Evolutionary conservation across 2,113 vertebrate species (phyloP), one percentile per base, ranked within the genome.

Genomic region (Puma concolor): DNA sequence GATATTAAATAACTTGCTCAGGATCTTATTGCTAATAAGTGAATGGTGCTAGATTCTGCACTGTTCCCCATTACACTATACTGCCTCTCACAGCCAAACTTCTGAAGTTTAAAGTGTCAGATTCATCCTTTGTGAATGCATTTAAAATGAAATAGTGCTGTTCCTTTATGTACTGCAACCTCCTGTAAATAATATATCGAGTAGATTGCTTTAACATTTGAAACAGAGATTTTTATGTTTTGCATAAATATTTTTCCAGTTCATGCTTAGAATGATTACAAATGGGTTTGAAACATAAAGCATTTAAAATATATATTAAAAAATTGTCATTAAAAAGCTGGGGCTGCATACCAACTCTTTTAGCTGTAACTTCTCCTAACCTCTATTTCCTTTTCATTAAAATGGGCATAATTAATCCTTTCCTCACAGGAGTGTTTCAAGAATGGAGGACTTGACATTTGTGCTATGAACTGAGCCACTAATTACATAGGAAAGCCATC

Each of bases 161-260:
- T 79, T 92, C 21, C 54, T 92, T 38, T 79, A 7, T 88, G 25
- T 50, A 74, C 36, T 52, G 52, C 25, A 92, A 74, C 1, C 38
- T 52, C 14, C 2, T 88, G 8, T 57, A 83, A 71, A 80, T 36
- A 91, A 88, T 17, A 38, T 11, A 92, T 50, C 27, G 21, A 57
- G 64, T 69, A 94, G 25, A 64, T 7, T 69, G 14, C 48, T 85
- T 82, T 80, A 69, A 90, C 41, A 74, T 87, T 88, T 76, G 41
- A 93, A 81, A 94, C 0, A 95, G 23, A 60, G 95, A 74, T 36
- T 88, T 88, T 97, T 36, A 74, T 29, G 10, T 48, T 96, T 96
- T 64, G 7, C 31, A 41, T 52, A 71, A 82, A 48, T 66, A 50
- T 83, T 84, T 76, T 97, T 60, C 25, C 54, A 88, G 83, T 25